phyloP scores from a whole-genome alignment of 2,113 vertebrate genomes.

The Dendropsophus ebraccatus region DNA sequence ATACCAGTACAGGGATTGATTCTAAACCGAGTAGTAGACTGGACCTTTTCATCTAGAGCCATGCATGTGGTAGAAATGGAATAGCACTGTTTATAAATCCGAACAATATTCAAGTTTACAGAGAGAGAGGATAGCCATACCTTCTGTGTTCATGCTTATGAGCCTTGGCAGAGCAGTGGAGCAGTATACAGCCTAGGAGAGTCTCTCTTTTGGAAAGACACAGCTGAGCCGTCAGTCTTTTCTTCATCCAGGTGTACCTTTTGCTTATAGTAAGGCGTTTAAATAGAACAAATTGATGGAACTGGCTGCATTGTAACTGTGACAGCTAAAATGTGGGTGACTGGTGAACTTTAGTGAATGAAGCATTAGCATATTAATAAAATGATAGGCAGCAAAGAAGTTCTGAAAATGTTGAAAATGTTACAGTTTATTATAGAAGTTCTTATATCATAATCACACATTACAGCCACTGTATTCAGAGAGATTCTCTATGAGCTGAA shows the following conservation, averaged over 20 bases:
- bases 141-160: not conserved
- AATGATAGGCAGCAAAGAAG: not conserved
- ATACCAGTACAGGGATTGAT: too few species aligned
- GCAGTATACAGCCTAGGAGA: slow-evolving; percentile 54
- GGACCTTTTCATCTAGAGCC: too few species aligned
- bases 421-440: not conserved
- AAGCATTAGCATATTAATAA: slow-evolving; percentile 29
- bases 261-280: slow-evolving; percentile 57
- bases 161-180: slow-evolving; percentile 53
- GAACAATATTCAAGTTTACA: not conserved
- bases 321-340: slow-evolving; percentile 61
- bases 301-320: slow-evolving; percentile 47
- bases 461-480: not conserved
- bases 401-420: not conserved
- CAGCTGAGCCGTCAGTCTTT: slow-evolving; percentile 44
- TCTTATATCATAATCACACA: not conserved
- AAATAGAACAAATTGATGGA: slow-evolving; percentile 61
- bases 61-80: not conserved
- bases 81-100: not conserved
- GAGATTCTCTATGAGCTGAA: not conserved
- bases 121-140: not conserved
- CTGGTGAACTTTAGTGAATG: slow-evolving; percentile 15
- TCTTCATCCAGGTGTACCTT: slow-evolving; percentile 41
- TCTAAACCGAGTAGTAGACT: too few species aligned
- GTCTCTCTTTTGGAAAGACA: slow-evolving; percentile 61